phyloP scores from a whole-genome alignment of 2,797 vertebrate species.

The Callimico goeldii region DNA sequence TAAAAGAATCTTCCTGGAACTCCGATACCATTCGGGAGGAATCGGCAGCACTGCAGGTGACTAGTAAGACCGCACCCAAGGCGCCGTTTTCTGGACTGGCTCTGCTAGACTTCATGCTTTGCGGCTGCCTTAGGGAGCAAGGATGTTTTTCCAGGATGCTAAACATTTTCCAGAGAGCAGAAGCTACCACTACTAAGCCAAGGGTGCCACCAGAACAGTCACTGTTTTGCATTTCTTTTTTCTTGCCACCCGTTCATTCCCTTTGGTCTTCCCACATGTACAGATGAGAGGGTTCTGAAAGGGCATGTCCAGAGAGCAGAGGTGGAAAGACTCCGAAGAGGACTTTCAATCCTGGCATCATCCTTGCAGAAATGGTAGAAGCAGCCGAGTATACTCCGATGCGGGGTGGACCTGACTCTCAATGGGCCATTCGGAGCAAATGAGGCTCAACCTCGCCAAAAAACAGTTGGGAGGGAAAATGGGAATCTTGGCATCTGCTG shows the following conservation, averaged over 20 bases:
- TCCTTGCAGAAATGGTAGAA: accelerated
- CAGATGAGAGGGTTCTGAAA: not conserved
- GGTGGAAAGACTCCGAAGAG: accelerated
- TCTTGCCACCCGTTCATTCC: accelerated
- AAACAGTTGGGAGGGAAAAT: not conserved
- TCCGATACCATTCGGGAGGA: accelerated
- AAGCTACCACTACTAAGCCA: accelerated
- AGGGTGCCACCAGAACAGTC: not conserved
- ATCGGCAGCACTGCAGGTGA: accelerated
- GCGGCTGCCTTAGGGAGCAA: accelerated
- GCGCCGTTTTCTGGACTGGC: accelerated
- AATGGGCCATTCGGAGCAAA: accelerated
- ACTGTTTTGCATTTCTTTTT: not conserved
- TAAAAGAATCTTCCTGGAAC: not conserved
- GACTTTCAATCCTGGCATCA: too few species aligned
- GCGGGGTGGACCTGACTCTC: too few species aligned
- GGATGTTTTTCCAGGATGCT: accelerated
- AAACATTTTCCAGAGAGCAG: too few species aligned
- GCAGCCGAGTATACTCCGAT: accelerated
- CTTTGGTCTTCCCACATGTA: accelerated
- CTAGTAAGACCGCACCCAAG: accelerated
- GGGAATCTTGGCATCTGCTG: accelerated
- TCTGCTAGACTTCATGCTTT: accelerated
- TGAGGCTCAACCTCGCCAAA: accelerated
- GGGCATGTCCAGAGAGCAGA: not conserved